Conservation (phyloP, 2,888 invertebrate species). For the Ceriagrion tenellum region DNA sequence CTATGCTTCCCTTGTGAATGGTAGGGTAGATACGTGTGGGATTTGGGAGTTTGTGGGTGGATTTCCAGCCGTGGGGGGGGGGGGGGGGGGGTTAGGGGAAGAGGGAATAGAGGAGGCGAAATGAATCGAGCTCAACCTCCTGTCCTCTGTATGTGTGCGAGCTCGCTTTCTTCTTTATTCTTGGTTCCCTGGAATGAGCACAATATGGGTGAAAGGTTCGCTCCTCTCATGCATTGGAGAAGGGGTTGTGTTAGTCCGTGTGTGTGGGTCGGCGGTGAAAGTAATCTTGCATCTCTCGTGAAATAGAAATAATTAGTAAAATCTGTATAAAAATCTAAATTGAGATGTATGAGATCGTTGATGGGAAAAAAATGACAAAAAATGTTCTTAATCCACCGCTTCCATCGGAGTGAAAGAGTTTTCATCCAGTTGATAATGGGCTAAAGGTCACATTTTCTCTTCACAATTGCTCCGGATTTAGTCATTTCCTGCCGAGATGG, state of each 20-base stretch:
- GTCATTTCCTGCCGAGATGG: neutral
- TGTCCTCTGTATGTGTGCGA: neutral
- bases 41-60: neutral
- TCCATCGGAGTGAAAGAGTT: neutral
- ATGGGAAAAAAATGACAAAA: slow-evolving; percentile 17
- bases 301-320: slow-evolving; percentile 56
- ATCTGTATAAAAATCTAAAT: slow-evolving; percentile 55
- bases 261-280: neutral
- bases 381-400: neutral
- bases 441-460: neutral
- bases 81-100: neutral
- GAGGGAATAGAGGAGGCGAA: too few relatives aligned
- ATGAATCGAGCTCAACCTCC: neutral
- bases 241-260: too few relatives aligned
- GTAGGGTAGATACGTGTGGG: neutral
- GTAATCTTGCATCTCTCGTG: slow-evolving; percentile 46
- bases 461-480: neutral
- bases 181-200: slow-evolving; percentile 34
- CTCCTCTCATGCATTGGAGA: neutral
- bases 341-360: slow-evolving; percentile 31
- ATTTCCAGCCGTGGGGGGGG: too few relatives aligned
- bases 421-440: neutral
- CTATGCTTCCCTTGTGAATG: neutral
- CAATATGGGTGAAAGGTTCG: neutral
- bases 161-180: slow-evolving; percentile 48